phyloP scores from a whole-genome alignment of 2,797 vertebrate species.

The Gephyroberyx darwinii region DNA sequence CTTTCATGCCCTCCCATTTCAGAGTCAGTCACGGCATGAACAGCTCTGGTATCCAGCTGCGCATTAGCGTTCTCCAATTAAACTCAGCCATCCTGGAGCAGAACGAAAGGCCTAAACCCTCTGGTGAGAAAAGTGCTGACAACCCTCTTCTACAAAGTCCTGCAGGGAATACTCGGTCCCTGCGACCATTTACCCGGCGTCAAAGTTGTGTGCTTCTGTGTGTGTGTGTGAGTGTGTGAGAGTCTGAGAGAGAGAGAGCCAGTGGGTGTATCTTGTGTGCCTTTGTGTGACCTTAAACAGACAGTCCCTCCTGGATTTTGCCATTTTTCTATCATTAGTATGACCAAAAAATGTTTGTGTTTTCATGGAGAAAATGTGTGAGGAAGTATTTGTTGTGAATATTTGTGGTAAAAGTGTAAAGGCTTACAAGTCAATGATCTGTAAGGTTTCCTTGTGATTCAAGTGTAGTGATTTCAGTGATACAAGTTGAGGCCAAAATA shows the following conservation, averaged over 20 bases:
- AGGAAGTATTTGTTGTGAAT: background rate
- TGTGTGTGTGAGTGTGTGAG: slow-evolving; percentile 14
- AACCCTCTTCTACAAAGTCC: slow-evolving; percentile 66
- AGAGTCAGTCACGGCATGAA: slow-evolving; percentile 61
- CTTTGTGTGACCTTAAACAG: slow-evolving; percentile 50
- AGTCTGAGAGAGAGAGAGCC: slow-evolving; percentile 10
- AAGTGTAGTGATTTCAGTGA: background rate
- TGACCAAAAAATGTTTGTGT: slow-evolving; percentile 2
- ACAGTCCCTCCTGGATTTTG: slow-evolving; percentile 10
- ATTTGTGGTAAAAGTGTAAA: slow-evolving; percentile 2
- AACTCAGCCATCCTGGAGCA: slow-evolving; percentile 69
- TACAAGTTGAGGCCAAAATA: too few species aligned
- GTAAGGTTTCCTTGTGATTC: background rate
- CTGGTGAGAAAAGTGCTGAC: slow-evolving; percentile 76
- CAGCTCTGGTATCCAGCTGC: slow-evolving; percentile 69
- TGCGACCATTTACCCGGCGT: slow-evolving; percentile 62
- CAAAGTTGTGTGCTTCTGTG: slow-evolving; percentile 29
- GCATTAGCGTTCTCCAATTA: slow-evolving; percentile 78
- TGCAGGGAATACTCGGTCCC: slow-evolving; percentile 69
- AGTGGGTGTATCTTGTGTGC: slow-evolving; percentile 49
- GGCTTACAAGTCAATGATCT: background rate
- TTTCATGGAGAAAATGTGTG: background rate
- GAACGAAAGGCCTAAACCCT: slow-evolving; percentile 72
- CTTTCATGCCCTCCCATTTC: slow-evolving; percentile 60
- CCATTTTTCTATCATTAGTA: slow-evolving; percentile 13